These are phyloP conservation scores for Aplocera efformata DNA, from an alignment of 2,888 invertebrate genomes.

Conservation along the genomic window DNA sequence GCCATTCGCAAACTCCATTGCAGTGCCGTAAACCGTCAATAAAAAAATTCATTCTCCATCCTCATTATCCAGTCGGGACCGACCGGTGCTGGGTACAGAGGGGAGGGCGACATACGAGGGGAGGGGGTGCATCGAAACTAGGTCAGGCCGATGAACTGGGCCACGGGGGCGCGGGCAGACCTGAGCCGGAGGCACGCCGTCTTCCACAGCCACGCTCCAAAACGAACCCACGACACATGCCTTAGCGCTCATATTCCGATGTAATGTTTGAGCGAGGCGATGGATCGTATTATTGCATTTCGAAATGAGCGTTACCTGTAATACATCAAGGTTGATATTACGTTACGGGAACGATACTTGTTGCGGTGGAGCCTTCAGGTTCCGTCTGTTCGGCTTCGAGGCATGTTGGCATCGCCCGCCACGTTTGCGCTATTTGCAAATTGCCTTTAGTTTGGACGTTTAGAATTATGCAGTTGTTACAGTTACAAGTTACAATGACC, in stretches of 20 bases:
- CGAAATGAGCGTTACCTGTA: conserved; percentile 16
- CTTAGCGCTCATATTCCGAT: conserved; percentile 7
- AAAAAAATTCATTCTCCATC: conserved; percentile 30
- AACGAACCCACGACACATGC: conserved; percentile 12
- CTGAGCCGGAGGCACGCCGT: conserved; percentile 20
- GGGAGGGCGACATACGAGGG: conserved; percentile 10
- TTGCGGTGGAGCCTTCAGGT: conserved; percentile 23
- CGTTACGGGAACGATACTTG: conserved; percentile 23
- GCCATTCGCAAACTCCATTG: conserved; percentile 24
- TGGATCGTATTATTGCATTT: conserved; percentile 7
- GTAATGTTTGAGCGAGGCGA: neutral
- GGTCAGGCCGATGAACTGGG: conserved; percentile 56
- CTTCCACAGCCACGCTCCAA: conserved; percentile 15
- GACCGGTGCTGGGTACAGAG: conserved; percentile 15
- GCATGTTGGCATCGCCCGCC: conserved; percentile 9
- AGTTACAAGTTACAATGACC: conserved; percentile 5
- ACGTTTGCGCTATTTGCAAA: conserved; percentile 13
- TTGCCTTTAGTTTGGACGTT: conserved; percentile 17
- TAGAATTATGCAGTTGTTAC: conserved; percentile 12
- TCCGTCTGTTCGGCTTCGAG: conserved; percentile 17
- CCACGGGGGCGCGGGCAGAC: conserved; percentile 36
- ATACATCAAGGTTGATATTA: conserved; percentile 16
- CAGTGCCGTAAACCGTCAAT: conserved; percentile 29
- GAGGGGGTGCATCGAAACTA: conserved; percentile 31
- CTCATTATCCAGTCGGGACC: conserved; percentile 33